Conservation (phyloP, 1,140 invertebrate genomes). For the Lasaia peninsularis region DNA sequence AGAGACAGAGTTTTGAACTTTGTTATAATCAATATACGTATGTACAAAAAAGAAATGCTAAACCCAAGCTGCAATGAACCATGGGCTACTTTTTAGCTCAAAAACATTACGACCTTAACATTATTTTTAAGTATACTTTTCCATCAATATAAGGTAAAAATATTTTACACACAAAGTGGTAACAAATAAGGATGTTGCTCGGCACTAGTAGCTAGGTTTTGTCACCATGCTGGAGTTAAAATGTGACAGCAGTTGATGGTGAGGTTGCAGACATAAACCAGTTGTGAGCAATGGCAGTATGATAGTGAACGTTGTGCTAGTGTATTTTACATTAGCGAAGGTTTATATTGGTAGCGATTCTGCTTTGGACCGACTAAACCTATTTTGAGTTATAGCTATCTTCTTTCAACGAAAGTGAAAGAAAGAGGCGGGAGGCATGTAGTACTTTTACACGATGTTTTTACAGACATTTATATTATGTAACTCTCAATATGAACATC, state of each 20-base stretch:
- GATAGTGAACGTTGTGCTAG: constrained; percentile 60
- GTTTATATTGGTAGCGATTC: not conserved
- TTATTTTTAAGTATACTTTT: not conserved
- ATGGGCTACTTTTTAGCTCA: too few relatives aligned
- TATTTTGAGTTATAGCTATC: not conserved
- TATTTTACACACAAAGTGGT: constrained; percentile 9
- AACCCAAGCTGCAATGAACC: too few relatives aligned
- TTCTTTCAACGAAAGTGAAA: too few relatives aligned
- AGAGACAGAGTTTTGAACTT: too few relatives aligned
- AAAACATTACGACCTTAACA: too few relatives aligned
- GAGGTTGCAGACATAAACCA: constrained; percentile 60
- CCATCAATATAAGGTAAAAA: not conserved
- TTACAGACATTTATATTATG: too few relatives aligned
- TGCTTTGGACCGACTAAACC: constrained; percentile 13
- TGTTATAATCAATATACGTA: too few relatives aligned
- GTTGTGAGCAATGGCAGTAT: constrained; percentile 67
- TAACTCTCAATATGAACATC: too few relatives aligned
- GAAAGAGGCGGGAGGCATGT: too few relatives aligned
- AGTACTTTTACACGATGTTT: too few relatives aligned
- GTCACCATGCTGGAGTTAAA: constrained; percentile 64
- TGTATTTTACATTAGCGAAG: constrained; percentile 25
- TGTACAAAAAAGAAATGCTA: too few relatives aligned
- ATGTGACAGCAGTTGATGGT: constrained; percentile 60
- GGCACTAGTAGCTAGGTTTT: constrained; percentile 66
- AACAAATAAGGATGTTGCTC: constrained; percentile 34